Evolutionary conservation across 2,797 vertebrate species (phyloP).

Genomic region (Coregonus suidteri): DNA sequence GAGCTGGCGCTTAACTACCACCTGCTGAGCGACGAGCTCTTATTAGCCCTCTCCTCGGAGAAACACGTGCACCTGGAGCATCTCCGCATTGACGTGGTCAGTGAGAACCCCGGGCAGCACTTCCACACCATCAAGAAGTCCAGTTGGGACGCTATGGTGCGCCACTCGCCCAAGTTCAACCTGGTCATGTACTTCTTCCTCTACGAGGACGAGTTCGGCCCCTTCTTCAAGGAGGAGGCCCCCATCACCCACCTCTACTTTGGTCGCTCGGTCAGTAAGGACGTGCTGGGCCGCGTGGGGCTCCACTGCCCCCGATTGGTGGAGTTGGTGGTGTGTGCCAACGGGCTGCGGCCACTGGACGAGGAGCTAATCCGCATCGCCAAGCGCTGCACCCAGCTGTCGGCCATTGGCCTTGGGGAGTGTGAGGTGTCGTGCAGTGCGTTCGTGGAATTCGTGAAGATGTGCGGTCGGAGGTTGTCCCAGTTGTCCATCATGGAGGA

Average conservation of each 20-base stretch:
- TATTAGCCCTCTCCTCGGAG: conserved; percentile 95
- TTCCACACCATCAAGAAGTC: conserved; percentile 96
- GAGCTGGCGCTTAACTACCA: conserved; percentile 97
- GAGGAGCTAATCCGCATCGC: conserved; percentile 98
- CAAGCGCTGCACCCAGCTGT: conserved; percentile 91
- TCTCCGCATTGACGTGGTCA: conserved; percentile 95
- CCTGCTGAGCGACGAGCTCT: conserved; percentile 91
- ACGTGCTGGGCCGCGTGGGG: conserved; percentile 93
- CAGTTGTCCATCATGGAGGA: conserved; percentile 99
- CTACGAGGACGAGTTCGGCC: conserved; percentile 95
- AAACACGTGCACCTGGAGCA: conserved; percentile 96
- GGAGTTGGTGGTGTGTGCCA: conserved; percentile 97
- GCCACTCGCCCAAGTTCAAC: conserved; percentile 96
- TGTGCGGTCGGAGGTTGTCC: conserved; percentile 93
- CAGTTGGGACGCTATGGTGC: conserved; percentile 98
- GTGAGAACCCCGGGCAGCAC: conserved; percentile 94
- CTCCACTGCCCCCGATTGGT: conserved; percentile 94
- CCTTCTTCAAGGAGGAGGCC: conserved; percentile 93
- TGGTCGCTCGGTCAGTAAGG: conserved; percentile 96
- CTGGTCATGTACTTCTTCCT: conserved; percentile 99
- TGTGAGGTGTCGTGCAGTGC: conserved; percentile 98
- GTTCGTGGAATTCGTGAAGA: conserved; percentile 97
- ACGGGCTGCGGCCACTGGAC: conserved; percentile 91
- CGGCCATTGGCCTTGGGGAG: conserved; percentile 94
- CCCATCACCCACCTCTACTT: conserved; percentile 98